Percentiles rank a stretch among this genome's conserved stretches.
These are phyloP conservation scores for Cheilosia scutellata DNA, from an alignment of 2,888 invertebrate species.

Conservation along the genomic window DNA sequence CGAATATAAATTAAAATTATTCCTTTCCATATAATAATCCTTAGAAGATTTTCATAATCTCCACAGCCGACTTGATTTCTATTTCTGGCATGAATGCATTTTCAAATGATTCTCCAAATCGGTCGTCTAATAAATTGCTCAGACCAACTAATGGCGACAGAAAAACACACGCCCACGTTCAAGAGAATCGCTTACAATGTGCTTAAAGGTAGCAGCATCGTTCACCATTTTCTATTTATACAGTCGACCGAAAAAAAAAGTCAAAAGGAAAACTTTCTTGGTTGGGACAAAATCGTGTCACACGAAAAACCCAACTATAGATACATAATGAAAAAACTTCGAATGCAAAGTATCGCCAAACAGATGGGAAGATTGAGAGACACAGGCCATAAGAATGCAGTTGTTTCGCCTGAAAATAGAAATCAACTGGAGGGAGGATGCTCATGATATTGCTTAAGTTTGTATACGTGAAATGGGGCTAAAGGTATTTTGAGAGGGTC, in stretches of 20 bases:
- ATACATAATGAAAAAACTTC: conserved; percentile 53
- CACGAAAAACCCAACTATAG: conserved; percentile 48
- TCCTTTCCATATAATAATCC: conserved; percentile 50
- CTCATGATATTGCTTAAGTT: background rate
- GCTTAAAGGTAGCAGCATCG: conserved; percentile 49
- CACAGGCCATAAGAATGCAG: conserved; percentile 27
- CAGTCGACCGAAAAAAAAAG: conserved; percentile 28
- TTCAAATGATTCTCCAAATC: conserved; percentile 70
- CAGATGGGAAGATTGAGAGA: conserved; percentile 25
- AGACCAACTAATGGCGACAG: conserved; percentile 14
- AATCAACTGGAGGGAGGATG: conserved; percentile 23
- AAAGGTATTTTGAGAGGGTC: conserved; percentile 48
- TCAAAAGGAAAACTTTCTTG: background rate
- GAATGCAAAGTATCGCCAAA: conserved; percentile 62
- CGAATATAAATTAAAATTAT: conserved; percentile 58
- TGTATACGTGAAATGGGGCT: conserved; percentile 59
- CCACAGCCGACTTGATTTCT: conserved; percentile 67
- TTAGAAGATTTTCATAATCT: conserved; percentile 66
- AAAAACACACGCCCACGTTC: conserved; percentile 34
- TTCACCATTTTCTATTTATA: conserved; percentile 55
- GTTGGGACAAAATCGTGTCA: conserved; percentile 59
- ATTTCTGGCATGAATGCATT: conserved; percentile 75
- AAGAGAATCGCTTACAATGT: conserved; percentile 37
- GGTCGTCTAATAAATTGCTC: conserved; percentile 60
- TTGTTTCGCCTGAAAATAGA: conserved; percentile 53